Evolutionary conservation across 2,113 vertebrate genomes (phyloP).

Genomic region (Poecilia latipinna): DNA sequence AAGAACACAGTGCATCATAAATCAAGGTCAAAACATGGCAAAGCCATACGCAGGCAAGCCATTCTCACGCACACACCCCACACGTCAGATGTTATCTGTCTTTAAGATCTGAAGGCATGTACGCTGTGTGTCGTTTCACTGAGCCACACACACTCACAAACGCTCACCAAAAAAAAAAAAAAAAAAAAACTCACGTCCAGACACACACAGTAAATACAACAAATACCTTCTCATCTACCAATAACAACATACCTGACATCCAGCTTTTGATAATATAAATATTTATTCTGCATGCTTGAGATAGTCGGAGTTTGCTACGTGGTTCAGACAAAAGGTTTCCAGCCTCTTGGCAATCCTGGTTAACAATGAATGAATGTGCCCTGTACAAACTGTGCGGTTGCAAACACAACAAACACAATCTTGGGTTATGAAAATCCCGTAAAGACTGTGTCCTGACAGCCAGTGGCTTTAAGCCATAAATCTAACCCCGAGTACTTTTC

Average conservation of each 20-base stretch:
- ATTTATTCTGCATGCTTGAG: slow-evolving; percentile 65
- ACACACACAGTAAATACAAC: slow-evolving; percentile 70
- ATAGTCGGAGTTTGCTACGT: slow-evolving; percentile 63
- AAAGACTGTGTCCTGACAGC: slow-evolving; percentile 30
- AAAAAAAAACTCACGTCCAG: slow-evolving; percentile 35
- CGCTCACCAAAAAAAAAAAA: slow-evolving; percentile 3
- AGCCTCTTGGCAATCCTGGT: slow-evolving; percentile 35
- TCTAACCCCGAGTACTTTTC: not conserved
- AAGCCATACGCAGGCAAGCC: slow-evolving; percentile 62
- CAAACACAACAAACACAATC: slow-evolving; percentile 42
- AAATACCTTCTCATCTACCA: slow-evolving; percentile 67
- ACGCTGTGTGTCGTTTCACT: slow-evolving; percentile 50
- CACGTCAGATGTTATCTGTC: slow-evolving; percentile 63
- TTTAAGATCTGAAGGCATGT: slow-evolving; percentile 64
- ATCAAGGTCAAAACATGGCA: slow-evolving; percentile 62
- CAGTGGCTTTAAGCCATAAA: not conserved
- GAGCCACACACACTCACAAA: slow-evolving; percentile 32
- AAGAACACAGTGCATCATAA: slow-evolving; percentile 59
- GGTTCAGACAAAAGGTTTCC: slow-evolving; percentile 62
- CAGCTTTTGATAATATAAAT: slow-evolving; percentile 66
- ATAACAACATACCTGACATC: slow-evolving; percentile 69
- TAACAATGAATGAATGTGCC: slow-evolving; percentile 36
- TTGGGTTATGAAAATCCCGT: slow-evolving; percentile 23
- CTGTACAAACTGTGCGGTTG: slow-evolving; percentile 29
- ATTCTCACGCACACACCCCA: slow-evolving; percentile 67